Conservation (phyloP, 2,888 invertebrate species). For the Athalia circularis region DNA sequence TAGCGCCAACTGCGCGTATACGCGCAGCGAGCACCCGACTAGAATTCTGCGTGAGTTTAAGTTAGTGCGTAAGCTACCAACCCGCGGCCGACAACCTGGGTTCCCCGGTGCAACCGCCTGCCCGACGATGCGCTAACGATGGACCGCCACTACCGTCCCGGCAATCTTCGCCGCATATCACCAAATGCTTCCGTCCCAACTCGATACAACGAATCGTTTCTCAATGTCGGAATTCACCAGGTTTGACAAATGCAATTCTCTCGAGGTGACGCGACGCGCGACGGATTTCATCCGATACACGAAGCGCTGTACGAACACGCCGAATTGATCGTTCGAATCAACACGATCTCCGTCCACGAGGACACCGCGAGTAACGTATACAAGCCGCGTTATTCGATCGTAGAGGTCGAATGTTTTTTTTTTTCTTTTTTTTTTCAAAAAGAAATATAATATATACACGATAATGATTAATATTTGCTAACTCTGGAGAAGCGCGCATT, state of each 20-base stretch:
- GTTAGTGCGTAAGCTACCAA: slow-evolving; percentile 27
- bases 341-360: not conserved
- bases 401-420: not conserved
- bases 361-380: not conserved
- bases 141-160: slow-evolving; percentile 1
- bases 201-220: too few relatives aligned
- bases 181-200: too few relatives aligned
- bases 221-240: too few relatives aligned
- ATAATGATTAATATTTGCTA: not conserved
- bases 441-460: not conserved
- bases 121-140: not conserved
- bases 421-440: not conserved
- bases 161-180: not conserved
- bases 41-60: slow-evolving; percentile 10
- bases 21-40: slow-evolving; percentile 10
- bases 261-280: too few relatives aligned
- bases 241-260: too few relatives aligned
- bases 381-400: not conserved
- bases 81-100: slow-evolving; percentile 35
- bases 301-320: not conserved
- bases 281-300: too few relatives aligned
- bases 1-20: slow-evolving; percentile 62
- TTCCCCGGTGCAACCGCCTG: not conserved
- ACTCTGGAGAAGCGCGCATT: not conserved
- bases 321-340: not conserved